Conservation (phyloP, 2,888 invertebrate species). For the Ditylenchus weischeri region DNA sequence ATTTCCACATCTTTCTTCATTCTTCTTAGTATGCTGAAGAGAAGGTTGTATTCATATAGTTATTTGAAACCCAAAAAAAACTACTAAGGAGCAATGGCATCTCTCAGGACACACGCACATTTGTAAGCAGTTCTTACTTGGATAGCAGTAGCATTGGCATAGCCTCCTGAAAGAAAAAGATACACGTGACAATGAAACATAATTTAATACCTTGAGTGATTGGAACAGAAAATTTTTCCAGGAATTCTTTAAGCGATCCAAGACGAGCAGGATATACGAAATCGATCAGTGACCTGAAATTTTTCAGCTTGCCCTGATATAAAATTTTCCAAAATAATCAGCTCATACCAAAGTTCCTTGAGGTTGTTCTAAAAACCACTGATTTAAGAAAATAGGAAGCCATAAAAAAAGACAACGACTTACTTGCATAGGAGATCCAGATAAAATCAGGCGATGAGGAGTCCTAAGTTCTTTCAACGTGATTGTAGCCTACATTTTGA, state of each 20-base stretch:
- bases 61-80: no score
- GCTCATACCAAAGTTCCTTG: conserved; percentile 64
- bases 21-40: conserved; percentile 69
- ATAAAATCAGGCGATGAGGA: conserved; percentile 77
- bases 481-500: conserved; percentile 68
- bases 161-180: conserved; percentile 67
- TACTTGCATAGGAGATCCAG: conserved; percentile 85
- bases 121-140: conserved; percentile 83
- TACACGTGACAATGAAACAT: neutral
- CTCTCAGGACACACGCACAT: conserved; percentile 78
- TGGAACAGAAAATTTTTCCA: conserved; percentile 81
- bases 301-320: neutral
- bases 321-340: conserved; percentile 43
- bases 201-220: conserved; percentile 70
- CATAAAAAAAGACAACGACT: neutral
- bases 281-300: conserved; percentile 73
- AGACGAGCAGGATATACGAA: conserved; percentile 86
- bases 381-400: conserved; percentile 65
- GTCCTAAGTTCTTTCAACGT: conserved; percentile 60
- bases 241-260: conserved; percentile 77
- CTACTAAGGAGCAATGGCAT: conserved; percentile 82
- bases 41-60: neutral
- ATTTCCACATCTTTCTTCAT: conserved; percentile 82
- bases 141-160: conserved; percentile 74
- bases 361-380: conserved; percentile 70